Evolutionary conservation across 2,113 vertebrate genomes (phyloP), one percentile per base, ranked within the genome.

Genomic region (Phalacrocorax aristotelis): DNA sequence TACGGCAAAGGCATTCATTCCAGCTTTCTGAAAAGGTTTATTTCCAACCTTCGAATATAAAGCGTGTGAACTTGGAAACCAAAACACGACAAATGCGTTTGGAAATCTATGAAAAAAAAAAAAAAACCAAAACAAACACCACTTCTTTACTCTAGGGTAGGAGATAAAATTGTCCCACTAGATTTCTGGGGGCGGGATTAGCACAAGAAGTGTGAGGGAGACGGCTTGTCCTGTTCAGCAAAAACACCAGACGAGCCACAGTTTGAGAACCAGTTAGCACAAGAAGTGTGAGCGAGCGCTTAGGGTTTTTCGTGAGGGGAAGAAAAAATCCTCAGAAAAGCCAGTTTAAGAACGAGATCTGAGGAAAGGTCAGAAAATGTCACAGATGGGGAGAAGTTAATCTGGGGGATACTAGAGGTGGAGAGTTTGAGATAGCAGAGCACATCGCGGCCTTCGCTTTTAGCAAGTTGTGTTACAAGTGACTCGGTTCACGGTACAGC

Each of bases 11-110:
- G 32, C 84, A 94, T 49, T 23, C 46, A 10, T 70, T 69, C 54
- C 89, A 75, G 15, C 11, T 79, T 95, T 95, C 69, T 76, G 69
- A 80, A 89, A 76, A 77, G 57, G 12, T 95, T 95, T 95, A 91
- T 96, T 95, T 87, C 58, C 51, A 86, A 11, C 27, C 51, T 64
- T 32, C 38, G 14, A 32, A 52, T 84, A 91, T 83, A 90, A 93
- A 92, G 69, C 9, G 0, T 79, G 70, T 65, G n/a, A 91, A 85
- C 15, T 74, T 65, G 49, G 44, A 94, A 94, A 96, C 18, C 38
- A 71, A 72, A 85, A 51, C 25, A 83, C 9, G 32, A 83, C 19
- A 89, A 77, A 86, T 66, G 49, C 2, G 16, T 83, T 78, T 48
- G 85, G 30, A 72, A 69, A 84, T 46, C 30, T 75, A 52, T 19